These are phyloP conservation scores for Meloidogyne floridensis DNA, from an alignment of 1,140 invertebrate species.

Conservation along the genomic window DNA sequence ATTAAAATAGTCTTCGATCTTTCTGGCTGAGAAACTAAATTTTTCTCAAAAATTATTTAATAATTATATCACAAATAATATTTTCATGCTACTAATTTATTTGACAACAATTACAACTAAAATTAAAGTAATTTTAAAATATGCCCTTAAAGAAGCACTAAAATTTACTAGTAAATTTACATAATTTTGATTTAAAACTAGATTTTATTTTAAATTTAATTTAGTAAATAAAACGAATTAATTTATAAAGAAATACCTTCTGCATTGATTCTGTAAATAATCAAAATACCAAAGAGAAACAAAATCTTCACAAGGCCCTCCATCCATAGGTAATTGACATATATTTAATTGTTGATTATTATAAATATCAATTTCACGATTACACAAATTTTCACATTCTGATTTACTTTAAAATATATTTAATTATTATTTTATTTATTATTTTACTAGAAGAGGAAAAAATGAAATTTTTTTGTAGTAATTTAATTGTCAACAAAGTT, in stretches of 20 bases:
- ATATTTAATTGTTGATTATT: conserved; percentile 12
- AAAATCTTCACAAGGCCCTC: conserved; percentile 59
- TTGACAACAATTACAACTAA: too few relatives aligned
- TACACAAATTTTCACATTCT: conserved; percentile 60
- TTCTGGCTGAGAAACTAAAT: too few relatives aligned
- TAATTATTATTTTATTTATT: neutral
- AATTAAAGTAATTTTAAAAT: too few relatives aligned
- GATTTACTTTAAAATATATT: conserved; percentile 47
- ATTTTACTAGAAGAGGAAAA: too few relatives aligned
- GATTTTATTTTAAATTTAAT: neutral
- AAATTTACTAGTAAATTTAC: too few relatives aligned
- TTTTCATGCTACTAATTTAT: too few relatives aligned
- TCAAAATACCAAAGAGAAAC: conserved; percentile 71
- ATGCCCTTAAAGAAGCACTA: too few relatives aligned
- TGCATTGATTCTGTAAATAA: conserved; percentile 62
- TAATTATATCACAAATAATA: too few relatives aligned
- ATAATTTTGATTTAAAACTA: neutral
- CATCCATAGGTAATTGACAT: conserved; percentile 50
- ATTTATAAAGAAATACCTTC: conserved; percentile 66
- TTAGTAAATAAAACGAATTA: neutral
- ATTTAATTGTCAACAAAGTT: too few relatives aligned
- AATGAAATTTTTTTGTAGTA: too few relatives aligned
- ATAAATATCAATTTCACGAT: conserved; percentile 37
- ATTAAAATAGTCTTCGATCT: too few relatives aligned
- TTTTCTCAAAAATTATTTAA: too few relatives aligned